A percentile compares a stretch with the other conserved stretches of the same genome.
These are phyloP conservation scores for Acipenser transmontanus DNA, from an alignment of 2,797 vertebrate species.

Conservation along the genomic window DNA sequence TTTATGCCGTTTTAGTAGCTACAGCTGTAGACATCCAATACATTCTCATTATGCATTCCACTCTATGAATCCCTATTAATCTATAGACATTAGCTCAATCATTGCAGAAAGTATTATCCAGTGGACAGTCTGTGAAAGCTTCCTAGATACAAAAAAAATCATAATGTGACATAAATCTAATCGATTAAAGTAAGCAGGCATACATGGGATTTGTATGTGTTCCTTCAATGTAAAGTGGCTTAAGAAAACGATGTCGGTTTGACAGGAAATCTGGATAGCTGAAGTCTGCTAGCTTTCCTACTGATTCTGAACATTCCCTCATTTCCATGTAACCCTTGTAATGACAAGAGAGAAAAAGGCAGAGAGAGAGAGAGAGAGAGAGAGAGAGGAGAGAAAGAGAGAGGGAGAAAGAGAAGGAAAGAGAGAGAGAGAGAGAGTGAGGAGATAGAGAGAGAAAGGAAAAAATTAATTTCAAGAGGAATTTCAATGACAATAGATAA, in stretches of 20 bases:
- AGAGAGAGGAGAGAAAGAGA: conserved; percentile 10
- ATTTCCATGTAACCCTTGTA: not conserved
- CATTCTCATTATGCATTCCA: not conserved
- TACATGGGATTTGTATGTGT: no score
- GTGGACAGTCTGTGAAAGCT: no score
- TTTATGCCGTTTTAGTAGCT: not conserved
- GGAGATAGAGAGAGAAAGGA: conserved; percentile 23
- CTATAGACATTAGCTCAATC: not conserved
- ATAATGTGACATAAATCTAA: no score
- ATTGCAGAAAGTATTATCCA: no score
- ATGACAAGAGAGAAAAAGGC: conserved; percentile 2
- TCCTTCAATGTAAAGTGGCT: no score
- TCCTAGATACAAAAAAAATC: no score
- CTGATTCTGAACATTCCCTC: no score
- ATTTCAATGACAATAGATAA: no score
- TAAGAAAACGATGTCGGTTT: no score
- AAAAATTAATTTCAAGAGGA: conserved; percentile 23
- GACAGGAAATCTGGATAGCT: no score
- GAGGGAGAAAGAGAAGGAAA: conserved; percentile 20
- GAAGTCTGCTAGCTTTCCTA: no score
- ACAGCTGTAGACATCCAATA: not conserved
- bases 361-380: not conserved
- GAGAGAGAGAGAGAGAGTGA: conserved; percentile 7
- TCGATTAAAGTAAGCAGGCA: no score
- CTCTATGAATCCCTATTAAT: not conserved